phyloP scores from a whole-genome alignment of 1,140 invertebrate species.

The Philopotamus ludificatus region DNA sequence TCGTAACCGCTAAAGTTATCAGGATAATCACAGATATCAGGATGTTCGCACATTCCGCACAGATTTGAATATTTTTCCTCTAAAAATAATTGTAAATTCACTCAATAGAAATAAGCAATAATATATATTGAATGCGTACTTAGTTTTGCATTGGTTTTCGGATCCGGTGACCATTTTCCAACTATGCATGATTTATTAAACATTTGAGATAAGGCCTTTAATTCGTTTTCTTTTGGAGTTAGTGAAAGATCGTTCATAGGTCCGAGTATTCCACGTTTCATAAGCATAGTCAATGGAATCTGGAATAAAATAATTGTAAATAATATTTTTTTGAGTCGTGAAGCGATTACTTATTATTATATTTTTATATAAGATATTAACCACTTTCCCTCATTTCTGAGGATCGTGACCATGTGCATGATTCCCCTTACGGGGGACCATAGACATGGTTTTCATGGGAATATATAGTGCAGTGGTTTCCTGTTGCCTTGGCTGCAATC shows the following conservation, averaged over 20 bases:
- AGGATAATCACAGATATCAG: conserved; percentile 73
- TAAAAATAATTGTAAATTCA: conserved; percentile 45
- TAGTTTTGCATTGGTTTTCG: conserved; percentile 63
- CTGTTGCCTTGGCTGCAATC: conserved; percentile 1
- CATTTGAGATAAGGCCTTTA: conserved; percentile 68
- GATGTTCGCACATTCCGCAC: conserved; percentile 72
- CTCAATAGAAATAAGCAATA: background rate
- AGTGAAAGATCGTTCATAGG: conserved; percentile 65
- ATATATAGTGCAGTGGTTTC: too few relatives aligned
- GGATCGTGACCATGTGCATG: too few relatives aligned
- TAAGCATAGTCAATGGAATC: conserved; percentile 70
- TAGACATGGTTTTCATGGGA: too few relatives aligned
- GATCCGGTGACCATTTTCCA: conserved; percentile 75
- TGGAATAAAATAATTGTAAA: conserved; percentile 26
- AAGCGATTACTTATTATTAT: too few relatives aligned
- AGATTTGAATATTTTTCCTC: conserved; percentile 71
- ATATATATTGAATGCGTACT: conserved; percentile 56
- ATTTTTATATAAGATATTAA: too few relatives aligned
- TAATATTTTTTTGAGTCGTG: too few relatives aligned
- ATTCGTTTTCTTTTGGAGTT: conserved; percentile 73
- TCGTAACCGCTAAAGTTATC: conserved; percentile 82
- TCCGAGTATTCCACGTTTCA: conserved; percentile 65
- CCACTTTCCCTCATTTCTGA: too few relatives aligned
- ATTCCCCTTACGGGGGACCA: too few relatives aligned
- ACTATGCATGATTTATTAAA: conserved; percentile 77